Conservation (phyloP, 2,888 invertebrate species). For the Arenicola marina region DNA sequence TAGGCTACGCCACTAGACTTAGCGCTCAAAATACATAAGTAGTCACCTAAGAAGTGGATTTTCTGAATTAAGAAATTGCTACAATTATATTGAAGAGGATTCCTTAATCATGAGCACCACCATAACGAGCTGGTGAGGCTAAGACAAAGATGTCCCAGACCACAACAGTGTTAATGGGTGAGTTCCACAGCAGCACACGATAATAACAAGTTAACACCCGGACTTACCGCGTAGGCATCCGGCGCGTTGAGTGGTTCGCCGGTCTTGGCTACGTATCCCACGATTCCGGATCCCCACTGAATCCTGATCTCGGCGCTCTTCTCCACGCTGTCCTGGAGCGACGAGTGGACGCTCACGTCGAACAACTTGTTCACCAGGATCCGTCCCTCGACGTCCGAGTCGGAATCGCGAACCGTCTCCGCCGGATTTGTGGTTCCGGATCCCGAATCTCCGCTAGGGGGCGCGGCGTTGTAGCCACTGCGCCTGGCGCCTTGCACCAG, state of each 20-base stretch:
- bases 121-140: too few relatives aligned
- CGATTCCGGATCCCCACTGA: slow-evolving; percentile 55
- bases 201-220: too few relatives aligned
- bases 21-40: too few relatives aligned
- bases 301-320: slow-evolving; percentile 81
- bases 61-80: too few relatives aligned
- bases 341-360: slow-evolving; percentile 52
- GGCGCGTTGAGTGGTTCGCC: slow-evolving; percentile 55
- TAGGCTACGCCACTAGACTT: too few relatives aligned
- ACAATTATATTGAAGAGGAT: too few relatives aligned
- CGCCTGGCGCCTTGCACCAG: slow-evolving; percentile 61
- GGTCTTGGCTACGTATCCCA: slow-evolving; percentile 55
- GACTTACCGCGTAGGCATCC: slow-evolving; percentile 56
- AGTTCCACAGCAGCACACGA: too few relatives aligned
- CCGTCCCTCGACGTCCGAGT: slow-evolving; percentile 65
- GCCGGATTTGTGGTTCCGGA: not conserved
- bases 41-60: too few relatives aligned
- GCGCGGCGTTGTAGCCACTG: slow-evolving; percentile 45
- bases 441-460: not conserved
- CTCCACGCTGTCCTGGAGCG: slow-evolving; percentile 84
- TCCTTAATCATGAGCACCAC: too few relatives aligned
- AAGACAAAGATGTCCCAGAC: too few relatives aligned
- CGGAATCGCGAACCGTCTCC: slow-evolving; percentile 47
- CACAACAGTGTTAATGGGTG: too few relatives aligned
- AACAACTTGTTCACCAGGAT: slow-evolving; percentile 64